These are phyloP conservation scores for Diuraphis noxia DNA, from an alignment of 1,140 invertebrate species.

Conservation along the genomic window DNA sequence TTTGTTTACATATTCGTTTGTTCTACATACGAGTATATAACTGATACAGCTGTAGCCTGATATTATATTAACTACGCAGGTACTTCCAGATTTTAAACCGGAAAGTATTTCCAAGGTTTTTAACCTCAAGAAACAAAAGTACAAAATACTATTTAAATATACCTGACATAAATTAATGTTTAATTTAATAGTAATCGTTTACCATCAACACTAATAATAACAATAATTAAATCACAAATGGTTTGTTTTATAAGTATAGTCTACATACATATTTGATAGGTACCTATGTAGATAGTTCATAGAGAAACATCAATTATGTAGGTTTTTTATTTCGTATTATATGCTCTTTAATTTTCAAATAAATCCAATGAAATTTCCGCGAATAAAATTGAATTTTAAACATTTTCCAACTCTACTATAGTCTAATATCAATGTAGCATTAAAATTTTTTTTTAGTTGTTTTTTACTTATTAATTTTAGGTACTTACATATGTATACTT, in stretches of 20 bases:
- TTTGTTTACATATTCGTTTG: neutral
- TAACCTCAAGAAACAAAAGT: slow-evolving; percentile 43
- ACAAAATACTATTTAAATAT: slow-evolving; percentile 2
- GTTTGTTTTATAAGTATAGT: slow-evolving; percentile 8
- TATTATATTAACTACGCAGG: neutral
- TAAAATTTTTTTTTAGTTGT: too few species aligned
- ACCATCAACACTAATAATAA: slow-evolving; percentile 26
- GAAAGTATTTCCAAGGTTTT: slow-evolving; percentile 33
- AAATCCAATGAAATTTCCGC: neutral
- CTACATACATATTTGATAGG: neutral
- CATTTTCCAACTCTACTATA: neutral
- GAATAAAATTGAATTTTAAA: neutral
- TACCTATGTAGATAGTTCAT: neutral
- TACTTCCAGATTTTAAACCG: slow-evolving; percentile 22
- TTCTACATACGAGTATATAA: neutral
- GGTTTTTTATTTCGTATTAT: neutral
- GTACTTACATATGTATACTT: neutral
- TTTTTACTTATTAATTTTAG: neutral
- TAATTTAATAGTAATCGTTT: slow-evolving; percentile 40
- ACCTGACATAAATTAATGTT: neutral
- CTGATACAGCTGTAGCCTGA: neutral
- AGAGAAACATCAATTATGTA: neutral
- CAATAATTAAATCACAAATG: slow-evolving; percentile 29
- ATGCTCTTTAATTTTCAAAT: neutral
- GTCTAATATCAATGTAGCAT: neutral